Base-by-base conservation (phyloP, 2,113 vertebrate species). In the Ammospiza nelsoni region DNA sequence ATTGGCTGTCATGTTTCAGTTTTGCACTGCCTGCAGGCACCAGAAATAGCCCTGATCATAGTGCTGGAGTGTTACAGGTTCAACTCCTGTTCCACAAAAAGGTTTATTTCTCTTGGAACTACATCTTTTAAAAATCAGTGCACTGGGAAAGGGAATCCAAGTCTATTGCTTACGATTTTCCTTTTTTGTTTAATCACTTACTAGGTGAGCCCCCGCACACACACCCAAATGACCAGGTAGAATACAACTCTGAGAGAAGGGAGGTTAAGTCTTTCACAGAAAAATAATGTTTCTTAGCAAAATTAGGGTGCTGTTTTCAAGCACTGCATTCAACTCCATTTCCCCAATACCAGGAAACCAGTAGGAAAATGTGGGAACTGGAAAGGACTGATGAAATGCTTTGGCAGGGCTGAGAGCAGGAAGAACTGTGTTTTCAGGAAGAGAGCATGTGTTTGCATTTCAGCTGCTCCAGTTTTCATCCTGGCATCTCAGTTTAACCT, bases 401-500 rank as follows among this genome's bases (percentile, higher is more conserved):
- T 93, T 73, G n/a, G 31, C 75, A 90, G 18, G 12, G 43, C 51
- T 71, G 21, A 86, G 25, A 82, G 41, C 39, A 84, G 39, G 44
- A 76, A 69, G n/a, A 88, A 66, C 41, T 31, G 37, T 22, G 4
- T 84, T 93, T 81, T 92, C 68, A 63, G 39, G 55, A 78, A 90
- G 43, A 74, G 27, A 93, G 31, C 25, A 44, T 78, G 48, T 87
- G 86, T 90, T 90, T 93, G 68, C 76, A 63, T 75, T 90, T 90
- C 73, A 90, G 33, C 43, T 89, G 43, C 55, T 96, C 33, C 69
- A 78, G 41, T 93, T 95, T 94, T 77, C 83, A 84, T 75, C 29
- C 65, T 89, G 55, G 61, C 35, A 49, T 92, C 94, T 94, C 83
- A 84, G 73, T 63, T 90, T 90, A 93, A 93, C 73, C 86, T 84